phyloP scores from a whole-genome alignment of 2,888 invertebrate genomes.

The Cenopis cana region DNA sequence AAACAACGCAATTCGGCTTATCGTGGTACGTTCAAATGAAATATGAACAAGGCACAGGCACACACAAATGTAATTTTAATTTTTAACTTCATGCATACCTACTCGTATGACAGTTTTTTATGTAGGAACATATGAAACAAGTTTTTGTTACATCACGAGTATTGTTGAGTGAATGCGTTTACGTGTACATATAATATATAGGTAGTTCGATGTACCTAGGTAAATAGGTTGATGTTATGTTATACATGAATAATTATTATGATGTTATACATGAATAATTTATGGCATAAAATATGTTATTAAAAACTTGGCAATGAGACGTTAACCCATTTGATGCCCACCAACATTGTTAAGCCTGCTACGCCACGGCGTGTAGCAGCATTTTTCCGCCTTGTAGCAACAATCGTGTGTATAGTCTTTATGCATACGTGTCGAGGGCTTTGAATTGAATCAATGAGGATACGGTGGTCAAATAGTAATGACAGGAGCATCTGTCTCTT shows the following conservation, averaged over 20 bases:
- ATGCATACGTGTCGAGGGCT: no score
- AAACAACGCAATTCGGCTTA: constrained; percentile 46
- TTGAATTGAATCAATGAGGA: no score
- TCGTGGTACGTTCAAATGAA: constrained; percentile 44
- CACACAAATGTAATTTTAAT: constrained; percentile 29
- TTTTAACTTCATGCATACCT: no score
- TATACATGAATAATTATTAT: no score
- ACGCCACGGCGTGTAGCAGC: no score
- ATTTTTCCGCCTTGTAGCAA: no score
- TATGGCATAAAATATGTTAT: background rate
- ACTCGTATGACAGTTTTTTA: constrained; percentile 15
- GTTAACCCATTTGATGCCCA: no score
- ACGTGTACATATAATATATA: background rate
- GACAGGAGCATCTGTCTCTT: background rate
- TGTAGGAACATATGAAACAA: constrained; percentile 12
- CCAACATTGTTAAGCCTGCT: no score
- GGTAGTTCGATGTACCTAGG: no score
- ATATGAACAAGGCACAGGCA: constrained; percentile 38
- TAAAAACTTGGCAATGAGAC: background rate
- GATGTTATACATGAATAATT: no score
- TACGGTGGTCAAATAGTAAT: background rate
- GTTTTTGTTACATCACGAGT: background rate
- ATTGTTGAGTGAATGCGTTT: background rate
- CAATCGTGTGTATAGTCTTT: no score
- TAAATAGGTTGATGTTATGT: no score